Evolutionary conservation across 2,888 invertebrate species (phyloP), one percentile per base, ranked within the genome.

Genomic region (Aethes cnicana): DNA sequence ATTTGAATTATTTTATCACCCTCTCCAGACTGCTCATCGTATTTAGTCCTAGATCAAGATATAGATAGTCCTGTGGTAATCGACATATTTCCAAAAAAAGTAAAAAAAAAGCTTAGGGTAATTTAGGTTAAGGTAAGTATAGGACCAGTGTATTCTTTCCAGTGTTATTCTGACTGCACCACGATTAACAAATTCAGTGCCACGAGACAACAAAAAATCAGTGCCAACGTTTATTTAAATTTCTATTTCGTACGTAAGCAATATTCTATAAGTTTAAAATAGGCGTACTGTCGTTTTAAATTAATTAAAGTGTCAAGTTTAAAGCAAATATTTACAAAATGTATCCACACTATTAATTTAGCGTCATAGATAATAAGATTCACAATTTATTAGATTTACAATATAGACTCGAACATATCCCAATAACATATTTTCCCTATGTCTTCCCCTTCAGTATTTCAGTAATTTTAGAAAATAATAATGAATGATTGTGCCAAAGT

Each of bases 21-120:
- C 88, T 88, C 88, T 88, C 89, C 84, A 77, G 86, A 87, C 84
- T 86, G 87, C 86, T 85, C 85, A 82, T 80, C 75, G 76, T 85
- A 80, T 74, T 82, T 86, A 86, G 83, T 72, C 62, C 74, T 88
- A 87, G 86, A 76, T 80, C 64, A 69, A 77, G 69, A 64, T 82
- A 77, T 84, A 75, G 75, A 74, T 80, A 84, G 81, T 78, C 74
- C 77, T 78, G 79, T 80, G 78, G 79, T 87, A 84, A 81, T 79
- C 74, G 64, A 81, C 74, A 78, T 81, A 83, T 84, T 82, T 79
- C 78, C 76, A 79, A 84, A 80, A 82, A 81, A 76, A 53, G 57
- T 69, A 79, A 83, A 81, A 84, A 84, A 81, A 79, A 79, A 66
- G 63, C 66, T 69, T 82, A 84, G 82, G 57, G 59, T 82, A 78